Evolutionary conservation across 2,113 vertebrate genomes (phyloP).

Genomic region (Malurus alboscapulatus): DNA sequence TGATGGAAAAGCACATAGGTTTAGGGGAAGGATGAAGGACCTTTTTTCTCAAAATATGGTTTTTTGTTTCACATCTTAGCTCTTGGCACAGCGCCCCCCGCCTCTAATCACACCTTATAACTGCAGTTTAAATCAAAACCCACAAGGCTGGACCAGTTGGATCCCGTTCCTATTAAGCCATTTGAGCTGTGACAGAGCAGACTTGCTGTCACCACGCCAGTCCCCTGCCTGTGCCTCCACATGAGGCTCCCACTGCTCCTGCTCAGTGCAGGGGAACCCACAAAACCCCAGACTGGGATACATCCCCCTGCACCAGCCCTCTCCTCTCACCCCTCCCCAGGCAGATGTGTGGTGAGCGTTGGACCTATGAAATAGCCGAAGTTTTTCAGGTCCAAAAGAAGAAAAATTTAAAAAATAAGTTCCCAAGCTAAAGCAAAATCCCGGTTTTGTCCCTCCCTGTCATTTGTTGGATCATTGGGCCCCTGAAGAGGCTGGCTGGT

Average conservation of each 20-base stretch:
- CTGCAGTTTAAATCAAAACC: slow-evolving; percentile 54
- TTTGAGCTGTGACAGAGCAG: slow-evolving; percentile 52
- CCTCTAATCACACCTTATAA: slow-evolving; percentile 48
- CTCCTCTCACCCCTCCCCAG: not conserved
- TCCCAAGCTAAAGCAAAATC: not conserved
- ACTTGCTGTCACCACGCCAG: slow-evolving; percentile 59
- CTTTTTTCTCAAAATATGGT: not conserved
- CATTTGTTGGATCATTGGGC: not conserved
- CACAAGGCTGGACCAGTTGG: slow-evolving; percentile 36
- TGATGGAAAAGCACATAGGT: not conserved
- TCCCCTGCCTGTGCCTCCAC: slow-evolving; percentile 35
- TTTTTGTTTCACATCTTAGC: slow-evolving; percentile 19
- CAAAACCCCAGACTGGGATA: not conserved
- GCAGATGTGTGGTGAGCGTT: not conserved
- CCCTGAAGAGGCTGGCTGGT: not conserved
- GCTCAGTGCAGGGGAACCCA: not conserved
- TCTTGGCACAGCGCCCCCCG: not conserved
- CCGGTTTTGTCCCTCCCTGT: not conserved
- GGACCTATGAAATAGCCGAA: too few species aligned
- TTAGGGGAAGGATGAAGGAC: not conserved
- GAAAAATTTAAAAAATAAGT: not conserved
- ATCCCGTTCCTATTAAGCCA: slow-evolving; percentile 59
- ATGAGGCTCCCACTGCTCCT: not conserved
- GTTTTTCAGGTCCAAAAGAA: not conserved
- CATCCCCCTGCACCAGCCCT: not conserved